These are phyloP conservation scores for Xyrichtys novacula DNA, from an alignment of 2,797 vertebrate genomes.

Conservation along the genomic window DNA sequence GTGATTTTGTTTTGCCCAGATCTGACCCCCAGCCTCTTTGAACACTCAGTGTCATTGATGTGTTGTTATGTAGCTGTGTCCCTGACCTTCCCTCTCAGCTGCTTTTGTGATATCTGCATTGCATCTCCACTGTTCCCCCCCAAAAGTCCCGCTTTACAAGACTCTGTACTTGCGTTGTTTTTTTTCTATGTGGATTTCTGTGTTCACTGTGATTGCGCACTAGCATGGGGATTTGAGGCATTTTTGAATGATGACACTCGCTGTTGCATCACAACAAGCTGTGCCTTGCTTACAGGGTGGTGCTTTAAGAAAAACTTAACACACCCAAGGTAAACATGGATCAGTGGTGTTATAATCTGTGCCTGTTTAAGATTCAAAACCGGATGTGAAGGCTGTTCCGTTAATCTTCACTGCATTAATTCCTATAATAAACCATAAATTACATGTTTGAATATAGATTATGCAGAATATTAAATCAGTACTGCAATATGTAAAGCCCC, in stretches of 20 bases:
- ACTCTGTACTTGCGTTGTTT: constrained; percentile 16
- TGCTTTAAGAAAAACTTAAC: constrained; percentile 47
- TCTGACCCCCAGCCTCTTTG: constrained; percentile 60
- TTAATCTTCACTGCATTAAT: background rate
- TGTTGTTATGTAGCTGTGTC: constrained; percentile 65
- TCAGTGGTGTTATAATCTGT: constrained; percentile 46
- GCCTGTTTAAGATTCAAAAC: constrained; percentile 28
- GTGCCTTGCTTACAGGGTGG: constrained; percentile 44
- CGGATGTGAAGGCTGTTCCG: background rate
- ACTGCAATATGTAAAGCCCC: background rate
- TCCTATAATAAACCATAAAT: background rate
- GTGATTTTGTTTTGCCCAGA: constrained; percentile 71
- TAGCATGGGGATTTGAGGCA: constrained; percentile 14
- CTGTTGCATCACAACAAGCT: constrained; percentile 37
- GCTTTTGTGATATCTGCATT: constrained; percentile 66
- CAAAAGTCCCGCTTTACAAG: constrained; percentile 35
- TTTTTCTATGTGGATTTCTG: constrained; percentile 44
- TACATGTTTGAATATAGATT: background rate
- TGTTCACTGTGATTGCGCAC: constrained; percentile 43
- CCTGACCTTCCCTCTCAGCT: constrained; percentile 48
- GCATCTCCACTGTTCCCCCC: constrained; percentile 48
- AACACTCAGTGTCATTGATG: constrained; percentile 56
- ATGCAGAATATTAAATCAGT: background rate
- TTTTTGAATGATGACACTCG: constrained; percentile 12
- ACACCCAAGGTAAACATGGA: constrained; percentile 58